phyloP scores from a whole-genome alignment of 92 coral and sea anemone species.

The Heteractis magnifica region DNA sequence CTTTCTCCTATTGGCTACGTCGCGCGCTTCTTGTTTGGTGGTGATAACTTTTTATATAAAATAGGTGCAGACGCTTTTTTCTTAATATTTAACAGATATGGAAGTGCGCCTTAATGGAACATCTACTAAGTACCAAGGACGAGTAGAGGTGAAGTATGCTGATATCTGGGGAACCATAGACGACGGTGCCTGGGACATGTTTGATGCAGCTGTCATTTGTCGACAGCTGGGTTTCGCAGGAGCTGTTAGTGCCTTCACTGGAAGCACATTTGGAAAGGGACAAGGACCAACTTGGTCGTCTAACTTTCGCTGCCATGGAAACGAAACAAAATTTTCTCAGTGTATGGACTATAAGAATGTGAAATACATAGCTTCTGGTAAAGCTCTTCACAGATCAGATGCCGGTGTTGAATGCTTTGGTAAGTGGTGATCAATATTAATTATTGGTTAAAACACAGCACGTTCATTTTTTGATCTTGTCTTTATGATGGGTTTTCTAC shows the following conservation, averaged over 20 bases:
- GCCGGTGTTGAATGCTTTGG: constrained; percentile 62
- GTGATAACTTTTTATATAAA: too few relatives aligned
- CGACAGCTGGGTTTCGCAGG: constrained; percentile 48
- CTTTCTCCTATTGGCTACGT: too few relatives aligned
- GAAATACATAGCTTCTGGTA: neutral
- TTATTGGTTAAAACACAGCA: too few relatives aligned
- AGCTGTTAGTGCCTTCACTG: constrained; percentile 48
- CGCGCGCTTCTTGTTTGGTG: too few relatives aligned
- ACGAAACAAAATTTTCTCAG: constrained; percentile 30
- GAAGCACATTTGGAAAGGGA: constrained; percentile 46
- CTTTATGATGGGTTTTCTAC: too few relatives aligned
- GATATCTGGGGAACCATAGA: constrained; percentile 58
- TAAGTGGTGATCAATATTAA: constrained; percentile 5
- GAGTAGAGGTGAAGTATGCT: constrained; percentile 47
- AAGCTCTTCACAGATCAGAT: neutral
- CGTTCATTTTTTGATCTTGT: too few relatives aligned
- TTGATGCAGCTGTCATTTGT: constrained; percentile 56
- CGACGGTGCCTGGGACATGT: constrained; percentile 55
- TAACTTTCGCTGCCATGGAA: constrained; percentile 40
- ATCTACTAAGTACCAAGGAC: constrained; percentile 19
- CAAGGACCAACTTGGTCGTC: constrained; percentile 60
- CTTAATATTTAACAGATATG: neutral
- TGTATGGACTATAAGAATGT: constrained; percentile 27
- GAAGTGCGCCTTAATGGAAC: constrained; percentile 16
- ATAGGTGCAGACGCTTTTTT: too few relatives aligned